phyloP scores from a whole-genome alignment of 2,888 invertebrate genomes.

The Clepsis dumicolana region DNA sequence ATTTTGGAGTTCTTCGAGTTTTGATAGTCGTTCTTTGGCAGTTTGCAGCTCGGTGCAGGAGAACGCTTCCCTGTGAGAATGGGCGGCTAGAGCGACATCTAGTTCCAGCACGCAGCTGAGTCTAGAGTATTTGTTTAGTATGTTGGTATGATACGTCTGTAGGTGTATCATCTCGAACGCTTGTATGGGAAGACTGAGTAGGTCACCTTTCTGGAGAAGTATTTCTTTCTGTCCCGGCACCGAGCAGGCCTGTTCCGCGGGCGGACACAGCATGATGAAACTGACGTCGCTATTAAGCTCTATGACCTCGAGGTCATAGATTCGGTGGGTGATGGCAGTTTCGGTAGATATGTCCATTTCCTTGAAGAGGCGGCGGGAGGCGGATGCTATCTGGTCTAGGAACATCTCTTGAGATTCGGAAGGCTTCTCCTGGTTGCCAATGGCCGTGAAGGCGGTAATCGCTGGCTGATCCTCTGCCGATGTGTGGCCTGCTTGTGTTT shows the following conservation, averaged over 20 bases:
- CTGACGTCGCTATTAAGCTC: constrained; percentile 96
- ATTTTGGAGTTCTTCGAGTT: constrained; percentile 93
- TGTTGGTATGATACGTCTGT: constrained; percentile 96
- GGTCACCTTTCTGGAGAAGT: constrained; percentile 93
- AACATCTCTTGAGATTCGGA: constrained; percentile 94
- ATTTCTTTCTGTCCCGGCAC: constrained; percentile 95
- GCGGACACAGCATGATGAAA: constrained; percentile 96
- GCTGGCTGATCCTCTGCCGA: constrained; percentile 63
- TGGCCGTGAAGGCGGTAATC: constrained; percentile 69
- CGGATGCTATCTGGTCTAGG: constrained; percentile 91
- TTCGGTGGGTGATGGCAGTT: constrained; percentile 90
- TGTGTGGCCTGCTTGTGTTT: constrained; percentile 82
- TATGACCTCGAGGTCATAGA: constrained; percentile 97
- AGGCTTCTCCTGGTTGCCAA: constrained; percentile 73
- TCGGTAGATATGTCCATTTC: constrained; percentile 92
- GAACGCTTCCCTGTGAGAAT: constrained; percentile 97
- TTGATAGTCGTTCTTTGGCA: constrained; percentile 93
- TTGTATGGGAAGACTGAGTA: constrained; percentile 96
- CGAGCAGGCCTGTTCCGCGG: constrained; percentile 96
- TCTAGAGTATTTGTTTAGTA: constrained; percentile 96
- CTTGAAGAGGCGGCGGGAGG: constrained; percentile 91
- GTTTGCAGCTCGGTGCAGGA: constrained; percentile 94
- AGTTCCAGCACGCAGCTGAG: constrained; percentile 97
- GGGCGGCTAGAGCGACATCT: constrained; percentile 96
- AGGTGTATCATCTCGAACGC: constrained; percentile 98